phyloP scores from a whole-genome alignment of 2,888 invertebrate species.

The Thera obeliscata region DNA sequence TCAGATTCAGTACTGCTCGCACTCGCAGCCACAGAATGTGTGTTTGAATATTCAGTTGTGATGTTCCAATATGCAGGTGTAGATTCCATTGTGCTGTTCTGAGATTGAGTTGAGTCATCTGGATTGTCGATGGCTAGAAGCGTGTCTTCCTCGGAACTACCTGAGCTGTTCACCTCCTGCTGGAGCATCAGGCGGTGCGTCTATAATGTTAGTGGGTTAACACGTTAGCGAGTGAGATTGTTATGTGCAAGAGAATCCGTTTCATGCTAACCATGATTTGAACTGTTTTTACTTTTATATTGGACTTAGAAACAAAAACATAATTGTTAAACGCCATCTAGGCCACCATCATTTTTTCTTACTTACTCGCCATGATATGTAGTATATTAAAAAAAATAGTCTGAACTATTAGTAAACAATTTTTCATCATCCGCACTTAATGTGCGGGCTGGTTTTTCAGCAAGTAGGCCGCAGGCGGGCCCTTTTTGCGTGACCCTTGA shows the following conservation, averaged over 20 bases:
- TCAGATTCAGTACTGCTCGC: not conserved
- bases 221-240: slow-evolving; percentile 10
- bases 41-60: not conserved
- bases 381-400: too few species aligned
- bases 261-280: too few species aligned
- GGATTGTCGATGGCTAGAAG: slow-evolving; percentile 8
- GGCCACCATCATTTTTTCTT: too few species aligned
- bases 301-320: too few species aligned
- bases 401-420: too few species aligned
- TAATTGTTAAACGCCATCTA: too few species aligned
- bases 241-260: not conserved
- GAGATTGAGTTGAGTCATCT: not conserved
- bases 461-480: too few species aligned
- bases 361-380: too few species aligned
- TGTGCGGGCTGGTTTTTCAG: too few species aligned
- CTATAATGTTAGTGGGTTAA: slow-evolving; percentile 47
- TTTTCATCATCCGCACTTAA: too few species aligned
- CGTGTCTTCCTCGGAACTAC: slow-evolving; percentile 38
- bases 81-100: not conserved
- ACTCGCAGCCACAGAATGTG: not conserved
- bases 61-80: not conserved
- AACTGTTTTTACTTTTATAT: too few species aligned
- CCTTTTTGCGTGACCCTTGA: too few species aligned
- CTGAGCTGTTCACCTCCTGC: slow-evolving; percentile 16
- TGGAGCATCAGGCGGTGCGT: slow-evolving; percentile 13